These are phyloP conservation scores for Lamellibrachia satsuma DNA, from an alignment of 2,888 invertebrate species.

Conservation along the genomic window DNA sequence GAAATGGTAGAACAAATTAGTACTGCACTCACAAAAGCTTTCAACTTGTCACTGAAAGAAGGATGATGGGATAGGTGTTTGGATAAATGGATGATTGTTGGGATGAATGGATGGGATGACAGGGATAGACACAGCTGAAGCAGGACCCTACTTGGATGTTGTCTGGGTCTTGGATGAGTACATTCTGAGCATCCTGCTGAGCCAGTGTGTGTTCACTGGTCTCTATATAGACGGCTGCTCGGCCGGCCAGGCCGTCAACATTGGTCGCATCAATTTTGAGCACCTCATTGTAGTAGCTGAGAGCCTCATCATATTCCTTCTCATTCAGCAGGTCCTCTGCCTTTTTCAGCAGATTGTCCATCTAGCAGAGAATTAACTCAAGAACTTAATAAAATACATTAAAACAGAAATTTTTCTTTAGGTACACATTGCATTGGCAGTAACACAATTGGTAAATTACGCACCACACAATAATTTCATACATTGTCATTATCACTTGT, in stretches of 20 bases:
- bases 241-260: constrained; percentile 50
- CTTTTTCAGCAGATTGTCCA: constrained; percentile 33
- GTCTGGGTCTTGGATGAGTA: constrained; percentile 45
- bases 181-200: constrained; percentile 49
- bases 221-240: constrained; percentile 53
- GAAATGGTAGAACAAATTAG: too few relatives aligned
- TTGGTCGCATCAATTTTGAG: constrained; percentile 60
- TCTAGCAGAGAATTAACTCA: constrained; percentile 21
- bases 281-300: constrained; percentile 56
- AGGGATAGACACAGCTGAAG: too few relatives aligned
- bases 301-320: constrained; percentile 50
- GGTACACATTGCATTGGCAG: too few relatives aligned
- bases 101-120: not conserved
- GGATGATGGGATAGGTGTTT: not conserved
- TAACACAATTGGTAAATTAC: too few relatives aligned
- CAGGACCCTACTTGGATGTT: constrained; percentile 46
- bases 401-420: too few relatives aligned
- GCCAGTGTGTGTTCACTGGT: constrained; percentile 53
- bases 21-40: too few relatives aligned
- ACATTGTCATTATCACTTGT: too few relatives aligned
- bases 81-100: not conserved
- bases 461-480: too few relatives aligned
- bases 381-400: too few relatives aligned
- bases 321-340: constrained; percentile 53
- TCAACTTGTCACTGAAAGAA: not conserved